Base-by-base conservation (phyloP, 2,888 invertebrate species). In the Agriotes lineatus region DNA sequence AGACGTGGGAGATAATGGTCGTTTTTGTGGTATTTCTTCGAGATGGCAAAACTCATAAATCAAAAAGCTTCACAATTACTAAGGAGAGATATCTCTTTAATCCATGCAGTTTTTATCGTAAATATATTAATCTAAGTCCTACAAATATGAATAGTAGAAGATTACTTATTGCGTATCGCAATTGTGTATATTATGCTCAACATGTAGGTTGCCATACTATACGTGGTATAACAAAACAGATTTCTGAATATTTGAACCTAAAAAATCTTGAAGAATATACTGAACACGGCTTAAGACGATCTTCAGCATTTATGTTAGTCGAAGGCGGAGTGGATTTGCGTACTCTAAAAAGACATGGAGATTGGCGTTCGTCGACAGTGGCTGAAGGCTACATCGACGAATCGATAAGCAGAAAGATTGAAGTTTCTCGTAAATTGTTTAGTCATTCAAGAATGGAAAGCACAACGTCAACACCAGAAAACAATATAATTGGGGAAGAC, bases 381-480 rank as follows among this genome's bases (percentile, higher is more conserved):
- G 75, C 75, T 1, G 74, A 75, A 70, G 70, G 74, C 1, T 75
- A 75, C 45, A 45, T 72, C 9, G 73, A 74, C 44, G 72, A 63
- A 42, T 74, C 75, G 25, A 3, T 25, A 25, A 3, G 25, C 25
- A 25, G 25, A 25, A 25, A 25, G 25, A 7, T 25, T 25, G 25
- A 25, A 25, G 25, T 25, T 5, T 25, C 25, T 25, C 25, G 25
- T 25, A 25, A 25, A 25, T 25, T 25, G 25, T 25, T 25, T 7
- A 25, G 7, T 25, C 25, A 25, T 25, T 25, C 7, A 3, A 25
- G 25, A 3, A 25, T 7, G 7, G 25, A 7, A 25, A 7, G 7
- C 7, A 25, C 25, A 25, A 25, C 3, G 25, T 25, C 25, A 25
- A 25, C 25, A n/a, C n/a, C n/a, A 7, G 25, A 25, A 25, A 25